Base-by-base conservation (phyloP, 2,888 invertebrate genomes). In the Drosophila recens region DNA sequence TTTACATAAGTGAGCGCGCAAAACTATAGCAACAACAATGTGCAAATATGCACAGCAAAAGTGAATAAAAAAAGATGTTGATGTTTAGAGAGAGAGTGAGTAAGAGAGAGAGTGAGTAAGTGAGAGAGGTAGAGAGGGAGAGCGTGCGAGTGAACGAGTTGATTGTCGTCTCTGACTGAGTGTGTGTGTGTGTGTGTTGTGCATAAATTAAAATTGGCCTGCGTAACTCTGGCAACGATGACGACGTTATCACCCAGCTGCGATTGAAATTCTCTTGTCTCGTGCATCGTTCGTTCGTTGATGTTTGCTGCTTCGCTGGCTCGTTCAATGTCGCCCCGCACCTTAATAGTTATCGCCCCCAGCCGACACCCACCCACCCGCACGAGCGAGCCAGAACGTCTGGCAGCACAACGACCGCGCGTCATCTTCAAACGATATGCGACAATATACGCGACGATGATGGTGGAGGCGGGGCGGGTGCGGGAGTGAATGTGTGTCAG, bases 151-250 rank as follows among this genome's bases (percentile, higher is more conserved):
- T 58, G 69, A 77, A 76, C 73, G 80, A 83, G 78, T 71, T 77
- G 79, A 82, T 73, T 79, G 61, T 66, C 30, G 61, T 66, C 30
- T 54, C 49, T 59, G 66, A 13, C 9, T 56, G 61, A 11, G 10
- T 65, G 48, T 59, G 20, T 45, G 56, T 61, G 56, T 61, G 61
- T 17, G 57, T 67, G 61, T 67, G 66, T 72, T 64, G 73, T 76
- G 89, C 75, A 87, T 87, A 89, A 85, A 85, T 89, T 87, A 89
- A 87, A 82, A 85, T 87, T 79, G 79, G 77, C 76, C 80, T 80
- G 75, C 72, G 78, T 80, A 66, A 72, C 67, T 65, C 58, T 67
- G 67, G 63, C 75, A 80, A 82, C 69, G 84, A 82, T 78, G 80
- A 80, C 79, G 79, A 75, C 72, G 79, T 79, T 78, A 78, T 78